Evolutionary conservation across 1,140 invertebrate genomes (phyloP).

Genomic region (Macrostomum lignano): DNA sequence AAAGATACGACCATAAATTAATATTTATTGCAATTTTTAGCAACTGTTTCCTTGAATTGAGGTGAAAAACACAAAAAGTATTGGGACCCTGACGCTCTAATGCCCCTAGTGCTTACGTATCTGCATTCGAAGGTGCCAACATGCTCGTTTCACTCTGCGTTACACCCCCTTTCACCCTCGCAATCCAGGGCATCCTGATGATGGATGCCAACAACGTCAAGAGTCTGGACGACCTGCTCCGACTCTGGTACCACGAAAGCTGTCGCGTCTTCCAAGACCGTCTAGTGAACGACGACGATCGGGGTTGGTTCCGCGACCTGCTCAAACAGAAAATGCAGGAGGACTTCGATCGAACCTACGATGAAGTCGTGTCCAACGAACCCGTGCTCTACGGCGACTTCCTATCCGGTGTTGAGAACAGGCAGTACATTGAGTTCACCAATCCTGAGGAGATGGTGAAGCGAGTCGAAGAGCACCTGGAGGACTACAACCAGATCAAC

Average conservation of each 20-base stretch:
- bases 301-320: conserved; percentile 21
- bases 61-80: too few relatives aligned
- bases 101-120: too few relatives aligned
- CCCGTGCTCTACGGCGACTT: conserved; percentile 30
- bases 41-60: too few relatives aligned
- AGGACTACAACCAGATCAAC: conserved; percentile 45
- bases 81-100: too few relatives aligned
- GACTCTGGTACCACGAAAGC: conserved; percentile 27
- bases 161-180: too few relatives aligned
- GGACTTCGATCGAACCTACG: conserved; percentile 17
- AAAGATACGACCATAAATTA: too few relatives aligned
- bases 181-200: conserved; percentile 30
- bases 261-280: conserved; percentile 28
- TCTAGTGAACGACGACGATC: conserved; percentile 27
- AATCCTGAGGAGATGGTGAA: conserved; percentile 24
- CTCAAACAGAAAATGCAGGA: conserved; percentile 18
- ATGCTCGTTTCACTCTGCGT: too few relatives aligned
- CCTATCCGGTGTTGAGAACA: conserved; percentile 15
- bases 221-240: conserved; percentile 11
- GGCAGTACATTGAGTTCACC: conserved; percentile 18
- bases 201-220: conserved; percentile 14
- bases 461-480: conserved; percentile 35
- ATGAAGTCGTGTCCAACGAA: conserved; percentile 18
- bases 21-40: too few relatives aligned
- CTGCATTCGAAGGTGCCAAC: too few relatives aligned